Percentiles rank a stretch among this genome's conserved stretches.
phyloP scores from a whole-genome alignment of 2,797 vertebrate genomes.

The Premnoplex brunnescens region DNA sequence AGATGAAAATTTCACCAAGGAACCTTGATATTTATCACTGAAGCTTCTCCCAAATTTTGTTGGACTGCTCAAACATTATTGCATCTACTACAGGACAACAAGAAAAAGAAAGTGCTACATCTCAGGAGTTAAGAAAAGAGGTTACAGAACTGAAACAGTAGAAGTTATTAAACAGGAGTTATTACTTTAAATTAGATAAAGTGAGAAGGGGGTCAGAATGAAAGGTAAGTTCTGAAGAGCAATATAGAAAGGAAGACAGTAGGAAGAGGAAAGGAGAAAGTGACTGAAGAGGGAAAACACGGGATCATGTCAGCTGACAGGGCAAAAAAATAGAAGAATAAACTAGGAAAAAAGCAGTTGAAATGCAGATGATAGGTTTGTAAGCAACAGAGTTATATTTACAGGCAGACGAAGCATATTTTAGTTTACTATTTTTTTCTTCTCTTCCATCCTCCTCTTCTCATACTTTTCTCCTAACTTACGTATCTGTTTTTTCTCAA shows the following conservation, averaged over 20 bases:
- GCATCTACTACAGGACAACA: background rate
- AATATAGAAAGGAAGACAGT: background rate
- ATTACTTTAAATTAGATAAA: background rate
- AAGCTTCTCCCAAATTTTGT: background rate
- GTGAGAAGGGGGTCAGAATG: background rate
- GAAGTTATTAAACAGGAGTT: background rate
- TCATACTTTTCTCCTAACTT: background rate
- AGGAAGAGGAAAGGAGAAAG: background rate
- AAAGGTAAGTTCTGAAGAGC: background rate
- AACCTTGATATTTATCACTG: background rate
- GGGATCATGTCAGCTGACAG: background rate
- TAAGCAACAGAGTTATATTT: constrained; percentile 18
- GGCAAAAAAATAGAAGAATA: constrained; percentile 18
- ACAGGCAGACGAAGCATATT: background rate
- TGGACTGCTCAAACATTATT: background rate
- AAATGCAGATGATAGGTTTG: constrained; percentile 23
- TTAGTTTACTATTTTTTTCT: background rate
- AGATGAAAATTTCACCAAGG: background rate
- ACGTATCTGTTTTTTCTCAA: background rate
- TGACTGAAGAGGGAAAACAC: background rate
- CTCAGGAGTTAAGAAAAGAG: background rate
- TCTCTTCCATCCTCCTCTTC: background rate
- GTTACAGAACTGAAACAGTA: background rate
- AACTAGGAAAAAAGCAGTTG: background rate
- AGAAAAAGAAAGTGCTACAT: background rate